Conservation (phyloP, 1,140 invertebrate species). For the Stegodyphus dumicola region DNA sequence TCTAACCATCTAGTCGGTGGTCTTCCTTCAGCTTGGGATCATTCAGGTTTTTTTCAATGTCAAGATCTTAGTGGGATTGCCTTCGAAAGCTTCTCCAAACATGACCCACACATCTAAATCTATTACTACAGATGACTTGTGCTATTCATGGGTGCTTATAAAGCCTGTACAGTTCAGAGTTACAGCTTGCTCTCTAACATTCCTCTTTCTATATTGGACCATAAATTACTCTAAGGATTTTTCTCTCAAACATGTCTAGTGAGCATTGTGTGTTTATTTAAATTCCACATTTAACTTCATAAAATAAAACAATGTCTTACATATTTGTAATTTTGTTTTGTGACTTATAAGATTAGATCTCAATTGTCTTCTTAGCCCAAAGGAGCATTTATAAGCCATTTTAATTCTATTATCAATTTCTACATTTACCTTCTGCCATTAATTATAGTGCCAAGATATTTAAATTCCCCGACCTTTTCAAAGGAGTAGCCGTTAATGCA, state of each 20-base stretch:
- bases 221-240: background rate
- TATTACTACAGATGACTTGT: background rate
- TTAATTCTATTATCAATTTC: no score
- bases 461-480: no score
- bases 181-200: background rate
- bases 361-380: no score
- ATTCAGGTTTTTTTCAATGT: background rate
- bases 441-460: no score
- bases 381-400: no score
- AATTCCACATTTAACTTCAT: background rate
- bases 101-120: background rate
- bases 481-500: no score
- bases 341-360: background rate
- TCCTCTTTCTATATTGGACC: background rate
- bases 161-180: background rate
- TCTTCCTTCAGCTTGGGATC: background rate
- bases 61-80: background rate
- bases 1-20: no score
- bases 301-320: background rate
- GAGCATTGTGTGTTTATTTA: background rate
- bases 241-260: background rate
- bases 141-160: background rate
- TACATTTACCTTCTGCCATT: no score
- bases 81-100: background rate
- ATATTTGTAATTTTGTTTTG: background rate